Conservation (phyloP, 2,113 vertebrate genomes). For the Pollachius pollachius region DNA sequence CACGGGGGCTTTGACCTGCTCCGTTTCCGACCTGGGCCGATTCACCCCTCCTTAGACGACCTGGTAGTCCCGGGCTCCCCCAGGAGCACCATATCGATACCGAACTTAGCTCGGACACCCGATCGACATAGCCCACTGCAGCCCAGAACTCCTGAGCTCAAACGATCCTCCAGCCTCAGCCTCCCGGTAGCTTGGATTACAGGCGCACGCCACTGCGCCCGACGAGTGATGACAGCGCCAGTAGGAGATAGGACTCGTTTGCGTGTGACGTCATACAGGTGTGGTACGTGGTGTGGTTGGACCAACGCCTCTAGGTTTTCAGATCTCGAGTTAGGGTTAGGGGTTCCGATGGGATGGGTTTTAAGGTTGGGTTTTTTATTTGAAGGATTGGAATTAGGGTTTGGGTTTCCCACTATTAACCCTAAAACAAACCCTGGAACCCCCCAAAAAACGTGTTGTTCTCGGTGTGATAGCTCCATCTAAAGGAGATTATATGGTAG, state of each 20-base stretch:
- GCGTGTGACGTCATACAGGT: not conserved
- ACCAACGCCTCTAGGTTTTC: not conserved
- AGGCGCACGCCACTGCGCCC: slow-evolving; percentile 74
- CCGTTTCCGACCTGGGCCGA: slow-evolving; percentile 62
- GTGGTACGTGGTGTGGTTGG: not conserved
- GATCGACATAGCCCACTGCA: slow-evolving; percentile 36
- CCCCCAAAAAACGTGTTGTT: no score
- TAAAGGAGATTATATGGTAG: no score
- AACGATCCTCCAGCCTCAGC: slow-evolving; percentile 71
- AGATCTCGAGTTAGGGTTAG: slow-evolving; percentile 28
- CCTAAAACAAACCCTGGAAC: no score
- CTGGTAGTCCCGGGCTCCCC: slow-evolving; percentile 42
- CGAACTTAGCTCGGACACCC: slow-evolving; percentile 69
- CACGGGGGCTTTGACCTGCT: slow-evolving; percentile 81
- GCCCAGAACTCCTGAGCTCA: slow-evolving; percentile 54
- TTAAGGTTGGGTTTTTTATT: no score
- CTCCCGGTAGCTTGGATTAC: slow-evolving; percentile 46
- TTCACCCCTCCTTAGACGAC: slow-evolving; percentile 46
- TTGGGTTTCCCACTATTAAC: no score
- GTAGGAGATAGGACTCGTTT: not conserved
- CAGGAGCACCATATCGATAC: slow-evolving; percentile 36
- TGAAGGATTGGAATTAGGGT: no score
- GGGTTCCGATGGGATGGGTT: no score
- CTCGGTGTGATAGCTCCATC: no score
- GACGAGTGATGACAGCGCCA: slow-evolving; percentile 25